These are phyloP conservation scores for Fregata magnificens DNA, from an alignment of 2,113 vertebrate genomes.

Conservation along the genomic window DNA sequence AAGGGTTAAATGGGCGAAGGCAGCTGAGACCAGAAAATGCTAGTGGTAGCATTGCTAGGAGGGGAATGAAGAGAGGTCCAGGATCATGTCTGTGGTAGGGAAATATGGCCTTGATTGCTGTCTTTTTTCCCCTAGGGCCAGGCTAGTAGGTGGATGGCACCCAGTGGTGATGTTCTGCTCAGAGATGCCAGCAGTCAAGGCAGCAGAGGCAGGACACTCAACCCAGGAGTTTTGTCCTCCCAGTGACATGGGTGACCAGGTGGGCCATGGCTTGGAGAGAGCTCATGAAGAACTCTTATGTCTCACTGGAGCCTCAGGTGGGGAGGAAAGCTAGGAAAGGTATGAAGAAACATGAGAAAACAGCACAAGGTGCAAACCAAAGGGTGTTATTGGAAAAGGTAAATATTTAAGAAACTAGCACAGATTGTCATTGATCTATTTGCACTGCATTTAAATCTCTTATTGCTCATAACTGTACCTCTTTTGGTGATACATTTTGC, in stretches of 20 bases:
- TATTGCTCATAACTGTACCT: background rate
- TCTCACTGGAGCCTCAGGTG: background rate
- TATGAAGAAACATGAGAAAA: background rate
- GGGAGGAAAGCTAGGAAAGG: background rate
- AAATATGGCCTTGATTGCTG: background rate
- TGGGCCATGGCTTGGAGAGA: background rate
- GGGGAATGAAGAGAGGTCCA: background rate
- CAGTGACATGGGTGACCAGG: fast-evolving
- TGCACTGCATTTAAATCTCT: background rate
- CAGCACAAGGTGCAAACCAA: background rate
- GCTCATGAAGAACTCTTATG: background rate
- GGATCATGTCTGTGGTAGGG: background rate
- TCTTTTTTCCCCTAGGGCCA: background rate
- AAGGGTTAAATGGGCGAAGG: background rate
- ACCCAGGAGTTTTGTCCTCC: background rate
- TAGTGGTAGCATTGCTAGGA: background rate
- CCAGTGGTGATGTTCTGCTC: background rate
- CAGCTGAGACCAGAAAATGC: background rate
- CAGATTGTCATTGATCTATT: background rate
- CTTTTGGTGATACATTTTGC: background rate
- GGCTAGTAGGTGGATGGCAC: fast-evolving
- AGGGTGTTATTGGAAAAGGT: background rate
- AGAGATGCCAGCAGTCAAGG: background rate
- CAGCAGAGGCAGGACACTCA: background rate
- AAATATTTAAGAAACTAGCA: background rate